Percentiles rank a stretch among this genome's conserved stretches.
Evolutionary conservation across 1,140 invertebrate species (phyloP).

Genomic region (Drosophila ogumai): DNA sequence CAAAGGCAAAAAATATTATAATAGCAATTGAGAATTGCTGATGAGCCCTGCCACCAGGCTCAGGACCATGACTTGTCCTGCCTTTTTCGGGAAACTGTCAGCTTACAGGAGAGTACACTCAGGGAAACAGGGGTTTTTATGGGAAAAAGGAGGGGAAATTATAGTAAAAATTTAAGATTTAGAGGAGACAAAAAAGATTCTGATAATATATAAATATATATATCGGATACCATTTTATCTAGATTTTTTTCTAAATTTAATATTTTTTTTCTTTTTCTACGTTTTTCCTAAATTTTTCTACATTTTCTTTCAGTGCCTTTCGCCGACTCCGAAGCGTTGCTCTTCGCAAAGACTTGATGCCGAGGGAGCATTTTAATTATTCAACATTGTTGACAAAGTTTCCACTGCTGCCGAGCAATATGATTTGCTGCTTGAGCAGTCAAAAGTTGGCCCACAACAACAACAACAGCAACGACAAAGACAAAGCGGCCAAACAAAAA

Average conservation of each 20-base stretch:
- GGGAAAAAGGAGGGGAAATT: neutral
- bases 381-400: constrained; percentile 84
- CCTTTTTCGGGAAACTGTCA: constrained; percentile 59
- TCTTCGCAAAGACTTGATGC: constrained; percentile 66
- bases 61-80: constrained; percentile 18
- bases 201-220: neutral
- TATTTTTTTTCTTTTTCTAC: too few species aligned
- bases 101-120: constrained; percentile 38
- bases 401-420: constrained; percentile 66
- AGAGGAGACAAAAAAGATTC: neutral
- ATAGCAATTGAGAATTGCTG: constrained; percentile 84
- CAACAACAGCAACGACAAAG: constrained; percentile 15
- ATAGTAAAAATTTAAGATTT: neutral
- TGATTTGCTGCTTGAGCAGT: constrained; percentile 81
- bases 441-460: constrained; percentile 60
- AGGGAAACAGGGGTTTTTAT: neutral
- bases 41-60: constrained; percentile 69
- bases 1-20: constrained; percentile 79
- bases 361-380: constrained; percentile 84
- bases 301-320: constrained; percentile 12
- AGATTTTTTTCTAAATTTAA: too few species aligned
- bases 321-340: constrained; percentile 22
- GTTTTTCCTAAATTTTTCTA: too few species aligned
- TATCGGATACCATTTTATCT: too few species aligned
- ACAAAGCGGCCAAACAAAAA: constrained; percentile 29